Evolutionary conservation across 2,797 vertebrate species (phyloP).

Genomic region (Neosilurus mollespiculum): DNA sequence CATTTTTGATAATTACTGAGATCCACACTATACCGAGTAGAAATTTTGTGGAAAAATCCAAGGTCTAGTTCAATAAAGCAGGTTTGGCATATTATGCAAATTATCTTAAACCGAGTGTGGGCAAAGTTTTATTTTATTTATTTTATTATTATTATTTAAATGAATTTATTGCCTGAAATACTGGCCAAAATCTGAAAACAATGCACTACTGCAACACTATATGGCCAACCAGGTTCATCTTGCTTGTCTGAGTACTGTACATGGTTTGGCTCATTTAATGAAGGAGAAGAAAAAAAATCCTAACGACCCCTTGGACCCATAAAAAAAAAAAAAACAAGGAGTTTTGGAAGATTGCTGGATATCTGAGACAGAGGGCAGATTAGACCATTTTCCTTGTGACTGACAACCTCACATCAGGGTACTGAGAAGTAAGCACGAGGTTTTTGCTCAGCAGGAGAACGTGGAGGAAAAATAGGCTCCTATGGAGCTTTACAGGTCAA

Average conservation of each 20-base stretch:
- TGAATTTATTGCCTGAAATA: background rate
- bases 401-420: constrained; percentile 64
- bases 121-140: too few relatives aligned
- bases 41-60: background rate
- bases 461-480: constrained; percentile 71
- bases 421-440: constrained; percentile 70
- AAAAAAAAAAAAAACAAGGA: background rate
- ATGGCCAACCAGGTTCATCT: background rate
- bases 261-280: background rate
- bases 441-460: constrained; percentile 74
- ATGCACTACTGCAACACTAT: background rate
- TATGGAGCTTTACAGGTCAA: constrained; percentile 75
- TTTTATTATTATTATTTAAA: too few relatives aligned
- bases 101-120: background rate
- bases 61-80: background rate
- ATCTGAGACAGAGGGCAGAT: constrained; percentile 20
- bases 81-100: background rate
- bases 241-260: background rate
- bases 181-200: background rate
- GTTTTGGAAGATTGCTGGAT: constrained; percentile 16
- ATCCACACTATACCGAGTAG: background rate
- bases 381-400: constrained; percentile 37
- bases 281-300: constrained; percentile 7
- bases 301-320: background rate
- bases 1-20: background rate